Evolutionary conservation across 2,888 invertebrate genomes (phyloP), one percentile per base, ranked within the genome.

Genomic region (Amiota mariae): DNA sequence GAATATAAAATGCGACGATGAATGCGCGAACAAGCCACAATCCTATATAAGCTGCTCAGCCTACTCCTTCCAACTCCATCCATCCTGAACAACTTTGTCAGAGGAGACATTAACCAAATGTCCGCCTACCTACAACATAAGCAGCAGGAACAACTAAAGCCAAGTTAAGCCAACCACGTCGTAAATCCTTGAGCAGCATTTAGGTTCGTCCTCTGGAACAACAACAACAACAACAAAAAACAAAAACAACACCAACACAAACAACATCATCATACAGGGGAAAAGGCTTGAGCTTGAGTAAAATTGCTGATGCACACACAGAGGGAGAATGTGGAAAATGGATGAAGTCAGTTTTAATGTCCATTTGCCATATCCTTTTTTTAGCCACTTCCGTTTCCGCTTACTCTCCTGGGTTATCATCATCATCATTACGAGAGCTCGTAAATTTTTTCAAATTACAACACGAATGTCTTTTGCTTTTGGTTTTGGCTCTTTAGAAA

Each of bases 381-480:
- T 66, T 12, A 48, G 48, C 48, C 48, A 24, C 48, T 15, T 66
- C 66, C 66, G 66, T 48, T 66, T 47, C 48, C 48, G 48, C 10
- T 47, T 64, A 13, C 20, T 61, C 20, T n/a, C 24, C 63, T 36
- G 46, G 36, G 20, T 24, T 24, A 59, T 18, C 11, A 48, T 13
- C 64, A 59, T 48, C 66, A 48, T 66, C 48, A 66, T 66, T 66
- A 66, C 78, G 81, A 85, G 78, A 85, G 78, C 77, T 86, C 83
- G 83, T 83, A 83, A 83, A 83, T 81, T 81, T 76, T 76, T 71
- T 80, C 77, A 83, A 83, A 83, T 83, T 83, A 83, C 83, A 83
- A 84, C 83, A 85, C 78, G 86, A 82, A 81, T 81, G 78, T 85
- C 77, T 47, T 24, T 15, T 24, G 24, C 24, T 24, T 24, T 24